phyloP scores from a whole-genome alignment of 1,140 invertebrate species.

The Aphelinus certus region DNA sequence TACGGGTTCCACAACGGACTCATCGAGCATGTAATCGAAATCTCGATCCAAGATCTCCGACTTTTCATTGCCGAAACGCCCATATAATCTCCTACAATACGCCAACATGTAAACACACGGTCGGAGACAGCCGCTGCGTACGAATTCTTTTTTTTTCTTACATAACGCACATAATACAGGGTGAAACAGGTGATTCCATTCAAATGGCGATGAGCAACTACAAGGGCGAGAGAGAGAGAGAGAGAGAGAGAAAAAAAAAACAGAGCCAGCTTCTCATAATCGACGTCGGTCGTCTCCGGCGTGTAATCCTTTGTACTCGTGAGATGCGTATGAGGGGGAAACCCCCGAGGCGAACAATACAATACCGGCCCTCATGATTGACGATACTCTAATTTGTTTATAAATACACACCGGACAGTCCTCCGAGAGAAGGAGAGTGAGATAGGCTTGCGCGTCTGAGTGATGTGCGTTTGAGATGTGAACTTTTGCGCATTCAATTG shows the following conservation, averaged over 20 bases:
- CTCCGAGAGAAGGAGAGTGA: too few relatives aligned
- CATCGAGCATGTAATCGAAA: slow-evolving; percentile 16
- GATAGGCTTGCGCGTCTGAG: slow-evolving; percentile 5
- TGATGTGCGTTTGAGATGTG: slow-evolving; percentile 24
- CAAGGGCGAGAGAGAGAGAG: slow-evolving; percentile 22
- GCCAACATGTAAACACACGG: not conserved
- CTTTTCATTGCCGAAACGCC: not conserved
- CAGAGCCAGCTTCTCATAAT: slow-evolving; percentile 38
- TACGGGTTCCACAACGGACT: not conserved
- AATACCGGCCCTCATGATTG: slow-evolving; percentile 16
- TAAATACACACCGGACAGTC: slow-evolving; percentile 26
- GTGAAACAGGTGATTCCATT: slow-evolving; percentile 48
- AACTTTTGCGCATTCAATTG: slow-evolving; percentile 41
- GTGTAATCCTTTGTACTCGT: slow-evolving; percentile 37
- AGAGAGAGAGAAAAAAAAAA: slow-evolving; percentile 1
- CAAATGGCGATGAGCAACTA: slow-evolving; percentile 47
- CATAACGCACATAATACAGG: slow-evolving; percentile 18
- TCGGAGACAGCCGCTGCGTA: not conserved
- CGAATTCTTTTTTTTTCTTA: slow-evolving; percentile 19
- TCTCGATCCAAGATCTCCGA: not conserved
- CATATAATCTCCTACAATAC: slow-evolving; percentile 11
- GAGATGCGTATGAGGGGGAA: slow-evolving; percentile 13
- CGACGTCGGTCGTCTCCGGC: slow-evolving; percentile 45
- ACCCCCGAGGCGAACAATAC: slow-evolving; percentile 22
- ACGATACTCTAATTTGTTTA: slow-evolving; percentile 43